Base-by-base conservation (phyloP, 2,888 invertebrate species). In the Trilocha varians region DNA sequence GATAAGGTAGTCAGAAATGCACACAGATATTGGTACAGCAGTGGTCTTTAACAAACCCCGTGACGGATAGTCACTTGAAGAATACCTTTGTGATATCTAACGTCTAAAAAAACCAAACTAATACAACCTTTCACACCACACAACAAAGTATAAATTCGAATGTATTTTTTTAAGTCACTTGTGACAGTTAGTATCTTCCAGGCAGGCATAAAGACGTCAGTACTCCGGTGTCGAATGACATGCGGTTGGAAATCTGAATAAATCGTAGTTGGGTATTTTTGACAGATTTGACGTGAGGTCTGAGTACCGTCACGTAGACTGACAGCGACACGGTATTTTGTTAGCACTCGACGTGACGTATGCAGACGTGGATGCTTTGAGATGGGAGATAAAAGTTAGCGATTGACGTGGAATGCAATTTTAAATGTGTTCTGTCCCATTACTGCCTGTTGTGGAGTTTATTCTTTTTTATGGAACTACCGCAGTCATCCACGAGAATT, bases 261-360 rank as follows among this genome's bases (percentile, higher is more conserved):
- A 76, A 71, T 78, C 78, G 70, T 74, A 78, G 77, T 75, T 82
- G 73, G 79, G 74, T 74, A 73, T 79, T 71, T 66, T 66, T 76
- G 80, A 80, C 75, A 70, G 70, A 57, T 67, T 59, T 65, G 75
- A 75, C 70, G 55, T 55, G 54, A 58, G 52, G 52, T 54, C 50
- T 57, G 52, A 49, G 52, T 58, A 53, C 53, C 51, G 51, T 56
- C 57, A 60, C 50, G 49, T 47, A 50, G 54, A 50, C 49, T 48
- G 54, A 56, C 60, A 65, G 59, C 59, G 70, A 67, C 66, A 64
- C 47, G 64, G 53, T 63, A 25, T 64, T 67, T 67, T 72, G 62
- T 67, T 65, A 48, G 53, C 59, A 50, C 61, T 35, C 40, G 42
- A 38, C 32, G 25, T 4, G 15, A 33, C 15, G 25, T 25, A 18